Evolutionary conservation across 2,797 vertebrate species (phyloP).

Genomic region (Merluccius polli): DNA sequence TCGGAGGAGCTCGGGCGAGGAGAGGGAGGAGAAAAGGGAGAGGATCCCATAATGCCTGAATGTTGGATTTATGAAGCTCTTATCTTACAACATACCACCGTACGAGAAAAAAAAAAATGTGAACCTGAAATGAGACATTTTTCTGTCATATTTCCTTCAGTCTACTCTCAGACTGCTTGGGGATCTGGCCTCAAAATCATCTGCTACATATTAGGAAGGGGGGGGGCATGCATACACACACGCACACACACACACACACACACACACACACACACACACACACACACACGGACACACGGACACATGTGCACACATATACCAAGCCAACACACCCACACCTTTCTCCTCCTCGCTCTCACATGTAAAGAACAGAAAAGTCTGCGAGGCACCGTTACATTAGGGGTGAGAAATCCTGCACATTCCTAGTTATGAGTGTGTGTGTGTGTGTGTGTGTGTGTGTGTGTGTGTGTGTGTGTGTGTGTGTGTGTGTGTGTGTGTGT

Average conservation of each 20-base stretch:
- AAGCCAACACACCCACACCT: not conserved
- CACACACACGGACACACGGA: conserved; percentile 8
- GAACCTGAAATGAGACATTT: not conserved
- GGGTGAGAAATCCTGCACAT: conserved; percentile 53
- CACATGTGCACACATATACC: not conserved
- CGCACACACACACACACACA: conserved; percentile 12
- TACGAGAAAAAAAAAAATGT: not conserved
- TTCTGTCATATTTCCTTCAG: conserved; percentile 54
- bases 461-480: not conserved
- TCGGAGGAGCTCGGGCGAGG: not conserved
- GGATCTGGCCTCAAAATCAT: conserved; percentile 60
- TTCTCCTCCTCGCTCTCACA: conserved; percentile 1
- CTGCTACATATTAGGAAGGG: conserved; percentile 68
- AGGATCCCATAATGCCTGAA: not conserved
- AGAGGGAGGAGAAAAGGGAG: not conserved
- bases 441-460: conserved; percentile 27
- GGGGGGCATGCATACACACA: conserved; percentile 35
- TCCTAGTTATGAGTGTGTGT: conserved; percentile 53
- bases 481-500: conserved; percentile 22
- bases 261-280: conserved; percentile 9
- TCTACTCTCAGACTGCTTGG: conserved; percentile 40
- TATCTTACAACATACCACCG: not conserved
- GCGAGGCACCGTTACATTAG: conserved; percentile 56
- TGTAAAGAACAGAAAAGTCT: conserved; percentile 57
- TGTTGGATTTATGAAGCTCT: not conserved